Evolutionary conservation across 2,888 invertebrate genomes (phyloP).

Genomic region (Auanema sp.): DNA sequence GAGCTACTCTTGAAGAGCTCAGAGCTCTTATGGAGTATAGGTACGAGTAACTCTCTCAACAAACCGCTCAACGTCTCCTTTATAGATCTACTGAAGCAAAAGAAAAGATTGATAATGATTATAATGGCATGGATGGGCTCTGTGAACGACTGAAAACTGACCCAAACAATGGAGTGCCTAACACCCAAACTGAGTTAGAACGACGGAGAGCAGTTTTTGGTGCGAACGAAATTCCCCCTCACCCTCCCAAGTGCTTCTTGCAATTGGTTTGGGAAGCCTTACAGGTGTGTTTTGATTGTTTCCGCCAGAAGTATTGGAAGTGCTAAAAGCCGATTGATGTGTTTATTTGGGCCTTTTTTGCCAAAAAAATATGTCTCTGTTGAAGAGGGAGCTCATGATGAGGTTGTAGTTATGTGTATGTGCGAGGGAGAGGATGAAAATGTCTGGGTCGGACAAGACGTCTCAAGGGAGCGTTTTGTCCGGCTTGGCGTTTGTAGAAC

Average conservation of each 20-base stretch:
- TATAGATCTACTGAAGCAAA: constrained; percentile 56
- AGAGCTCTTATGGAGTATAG: constrained; percentile 59
- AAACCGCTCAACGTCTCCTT: background rate
- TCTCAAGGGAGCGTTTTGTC: no score
- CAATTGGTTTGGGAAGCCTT: constrained; percentile 61
- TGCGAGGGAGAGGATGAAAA: no score
- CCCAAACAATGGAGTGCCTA: constrained; percentile 78
- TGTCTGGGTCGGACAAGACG: no score
- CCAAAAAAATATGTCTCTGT: no score
- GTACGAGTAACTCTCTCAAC: constrained; percentile 10
- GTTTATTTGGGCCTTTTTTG: no score
- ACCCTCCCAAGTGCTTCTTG: constrained; percentile 59
- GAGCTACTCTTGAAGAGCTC: constrained; percentile 57
- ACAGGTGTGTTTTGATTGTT: constrained; percentile 40
- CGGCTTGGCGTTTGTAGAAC: no score
- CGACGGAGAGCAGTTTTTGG: constrained; percentile 54
- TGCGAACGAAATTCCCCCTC: constrained; percentile 62
- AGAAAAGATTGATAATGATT: constrained; percentile 51
- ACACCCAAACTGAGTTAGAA: constrained; percentile 37
- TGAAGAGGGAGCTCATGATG: no score
- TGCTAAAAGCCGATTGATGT: no score
- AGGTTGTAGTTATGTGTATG: no score
- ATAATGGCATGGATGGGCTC: constrained; percentile 76
- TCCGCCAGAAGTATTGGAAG: no score
- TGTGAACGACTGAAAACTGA: constrained; percentile 96